Percentiles rank a stretch among this genome's conserved stretches.
These are phyloP conservation scores for Sapajus apella DNA, from an alignment of 2,113 vertebrate species.

Conservation along the genomic window DNA sequence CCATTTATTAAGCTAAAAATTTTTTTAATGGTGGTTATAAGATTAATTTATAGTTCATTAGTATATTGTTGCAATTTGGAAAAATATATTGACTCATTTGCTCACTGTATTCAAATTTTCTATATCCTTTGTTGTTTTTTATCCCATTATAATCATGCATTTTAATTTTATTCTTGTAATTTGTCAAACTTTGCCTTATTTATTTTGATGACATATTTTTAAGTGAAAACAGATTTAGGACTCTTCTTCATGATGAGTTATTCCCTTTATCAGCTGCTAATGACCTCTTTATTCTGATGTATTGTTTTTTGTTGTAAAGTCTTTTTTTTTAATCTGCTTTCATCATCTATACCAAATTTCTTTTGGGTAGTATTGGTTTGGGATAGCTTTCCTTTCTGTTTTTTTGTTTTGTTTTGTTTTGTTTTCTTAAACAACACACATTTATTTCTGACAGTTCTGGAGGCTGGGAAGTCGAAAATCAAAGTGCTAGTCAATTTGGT, in stretches of 20 bases:
- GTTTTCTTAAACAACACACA: no score
- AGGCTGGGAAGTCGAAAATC: no score
- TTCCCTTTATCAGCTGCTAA: neutral
- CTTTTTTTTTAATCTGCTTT: neutral
- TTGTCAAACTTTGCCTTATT: constrained; percentile 2
- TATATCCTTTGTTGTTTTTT: constrained; percentile 1
- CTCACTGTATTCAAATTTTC: constrained; percentile 24
- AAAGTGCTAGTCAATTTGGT: no score
- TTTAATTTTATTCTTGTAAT: constrained; percentile 15
- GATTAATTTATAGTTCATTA: neutral
- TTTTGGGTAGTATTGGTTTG: neutral
- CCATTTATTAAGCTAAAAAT: neutral
- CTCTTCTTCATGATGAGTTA: neutral
- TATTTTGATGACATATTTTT: constrained; percentile 26
- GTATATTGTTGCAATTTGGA: neutral
- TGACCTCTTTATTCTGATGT: neutral
- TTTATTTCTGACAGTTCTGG: no score
- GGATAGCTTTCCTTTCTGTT: neutral
- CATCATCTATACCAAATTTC: neutral
- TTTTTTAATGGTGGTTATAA: neutral
- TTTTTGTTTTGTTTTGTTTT: neutral
- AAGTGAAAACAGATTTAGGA: neutral
- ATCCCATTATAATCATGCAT: neutral
- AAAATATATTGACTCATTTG: neutral
- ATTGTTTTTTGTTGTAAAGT: neutral